phyloP scores from a whole-genome alignment of 23 tunicate species.

The Trididemnum nubilum region DNA sequence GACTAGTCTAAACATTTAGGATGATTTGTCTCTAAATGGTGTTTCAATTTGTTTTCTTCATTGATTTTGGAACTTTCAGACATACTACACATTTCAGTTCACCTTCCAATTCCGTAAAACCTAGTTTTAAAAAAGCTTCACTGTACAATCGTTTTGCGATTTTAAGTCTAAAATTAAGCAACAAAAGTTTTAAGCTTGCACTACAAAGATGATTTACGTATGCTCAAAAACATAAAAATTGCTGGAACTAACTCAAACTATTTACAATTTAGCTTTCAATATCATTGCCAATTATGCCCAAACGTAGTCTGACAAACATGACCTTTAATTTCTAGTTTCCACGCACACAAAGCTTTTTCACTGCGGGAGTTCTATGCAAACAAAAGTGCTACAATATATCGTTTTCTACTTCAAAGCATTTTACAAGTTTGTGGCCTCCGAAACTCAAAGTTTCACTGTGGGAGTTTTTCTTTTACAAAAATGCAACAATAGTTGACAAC shows the following conservation, averaged over 20 bases:
- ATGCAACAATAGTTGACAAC: constrained; percentile 17
- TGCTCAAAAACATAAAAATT: not conserved
- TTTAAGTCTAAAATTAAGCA: constrained; percentile 18
- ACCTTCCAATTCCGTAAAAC: constrained; percentile 46
- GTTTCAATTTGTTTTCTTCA: constrained; percentile 40
- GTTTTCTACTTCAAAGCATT: constrained; percentile 15
- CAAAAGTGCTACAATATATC: constrained; percentile 18
- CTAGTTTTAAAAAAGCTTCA: constrained; percentile 31
- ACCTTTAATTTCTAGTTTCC: constrained; percentile 16
- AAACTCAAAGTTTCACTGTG: constrained; percentile 21
- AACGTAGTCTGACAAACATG: constrained; percentile 8
- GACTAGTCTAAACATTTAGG: constrained; percentile 29
- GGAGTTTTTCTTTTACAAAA: constrained; percentile 20
- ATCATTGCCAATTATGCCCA: constrained; percentile 1
- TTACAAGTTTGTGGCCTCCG: constrained; percentile 1
- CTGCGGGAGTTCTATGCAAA: constrained; percentile 31
- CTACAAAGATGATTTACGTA: not conserved
- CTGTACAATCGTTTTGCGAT: constrained; percentile 27
- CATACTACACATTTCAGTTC: constrained; percentile 35
- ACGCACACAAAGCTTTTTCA: constrained; percentile 15
- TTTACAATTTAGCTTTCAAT: constrained; percentile 19
- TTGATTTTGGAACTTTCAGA: constrained; percentile 33
- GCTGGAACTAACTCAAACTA: constrained; percentile 19
- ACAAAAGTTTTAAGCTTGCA: not conserved
- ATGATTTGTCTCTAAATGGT: constrained; percentile 41